Evolutionary conservation across 2,113 vertebrate species (phyloP).

Genomic region (Struthidea cinerea): DNA sequence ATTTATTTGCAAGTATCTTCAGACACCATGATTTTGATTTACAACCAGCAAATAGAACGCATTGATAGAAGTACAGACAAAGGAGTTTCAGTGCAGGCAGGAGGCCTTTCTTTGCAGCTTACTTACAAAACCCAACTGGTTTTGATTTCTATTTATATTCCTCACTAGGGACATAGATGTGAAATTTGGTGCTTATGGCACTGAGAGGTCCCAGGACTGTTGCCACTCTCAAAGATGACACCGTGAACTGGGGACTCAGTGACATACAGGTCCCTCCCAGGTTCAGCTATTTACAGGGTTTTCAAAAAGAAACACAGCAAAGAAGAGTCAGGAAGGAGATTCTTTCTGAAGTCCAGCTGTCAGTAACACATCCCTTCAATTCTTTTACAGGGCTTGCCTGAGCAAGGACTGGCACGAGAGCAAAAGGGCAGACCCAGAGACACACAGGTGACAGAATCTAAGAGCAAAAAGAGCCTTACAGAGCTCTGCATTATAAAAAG

Average conservation of each 20-base stretch:
- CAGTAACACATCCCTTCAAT: neutral
- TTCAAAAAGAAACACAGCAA: neutral
- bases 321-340: neutral
- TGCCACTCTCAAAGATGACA: neutral
- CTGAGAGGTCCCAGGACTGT: neutral
- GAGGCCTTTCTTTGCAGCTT: neutral
- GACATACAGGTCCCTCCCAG: neutral
- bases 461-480: neutral
- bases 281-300: neutral
- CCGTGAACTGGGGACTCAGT: neutral
- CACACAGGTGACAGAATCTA: neutral
- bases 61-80: neutral
- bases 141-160: constrained; percentile 19
- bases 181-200: neutral
- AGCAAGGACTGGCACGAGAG: neutral
- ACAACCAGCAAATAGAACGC: neutral
- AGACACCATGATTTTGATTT: neutral
- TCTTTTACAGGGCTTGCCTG: neutral
- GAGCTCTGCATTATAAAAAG: neutral
- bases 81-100: neutral
- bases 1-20: neutral
- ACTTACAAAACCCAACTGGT: neutral
- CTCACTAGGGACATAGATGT: neutral
- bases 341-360: neutral
- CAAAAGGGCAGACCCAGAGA: neutral